Conservation (phyloP, 2,113 vertebrate species). For the Forbesichthys papilliferus region DNA sequence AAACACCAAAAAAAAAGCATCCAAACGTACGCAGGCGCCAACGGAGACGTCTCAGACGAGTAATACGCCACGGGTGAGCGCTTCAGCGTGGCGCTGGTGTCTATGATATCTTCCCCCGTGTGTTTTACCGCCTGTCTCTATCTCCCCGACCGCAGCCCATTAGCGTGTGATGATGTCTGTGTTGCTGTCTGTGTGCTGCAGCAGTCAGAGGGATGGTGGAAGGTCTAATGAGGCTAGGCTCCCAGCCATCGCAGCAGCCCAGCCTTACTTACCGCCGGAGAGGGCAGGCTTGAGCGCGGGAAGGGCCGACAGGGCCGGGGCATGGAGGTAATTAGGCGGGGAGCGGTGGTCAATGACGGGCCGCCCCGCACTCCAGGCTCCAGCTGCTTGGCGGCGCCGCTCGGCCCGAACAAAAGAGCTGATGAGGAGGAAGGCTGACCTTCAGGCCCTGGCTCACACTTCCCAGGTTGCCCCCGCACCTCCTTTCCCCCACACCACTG, state of each 20-base stretch:
- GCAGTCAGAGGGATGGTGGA: constrained; percentile 62
- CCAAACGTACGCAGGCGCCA: not conserved
- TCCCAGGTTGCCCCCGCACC: constrained; percentile 55
- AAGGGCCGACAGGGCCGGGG: constrained; percentile 46
- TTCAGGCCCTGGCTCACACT: constrained; percentile 71
- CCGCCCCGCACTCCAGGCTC: constrained; percentile 52
- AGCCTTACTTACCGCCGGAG: constrained; percentile 74
- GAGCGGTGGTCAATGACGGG: constrained; percentile 75
- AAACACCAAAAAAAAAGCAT: no score
- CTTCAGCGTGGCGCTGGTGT: constrained; percentile 16
- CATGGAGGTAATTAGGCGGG: constrained; percentile 75
- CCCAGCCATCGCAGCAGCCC: constrained; percentile 64
- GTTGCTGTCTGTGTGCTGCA: constrained; percentile 44
- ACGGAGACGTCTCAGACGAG: constrained; percentile 27
- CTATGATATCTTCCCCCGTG: constrained; percentile 42
- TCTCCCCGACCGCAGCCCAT: constrained; percentile 37
- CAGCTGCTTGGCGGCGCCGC: constrained; percentile 58
- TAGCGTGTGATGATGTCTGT: constrained; percentile 45
- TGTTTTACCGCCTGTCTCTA: constrained; percentile 49
- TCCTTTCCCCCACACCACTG: no score
- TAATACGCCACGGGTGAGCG: constrained; percentile 27
- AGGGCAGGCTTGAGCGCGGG: constrained; percentile 57
- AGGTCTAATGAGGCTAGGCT: constrained; percentile 74
- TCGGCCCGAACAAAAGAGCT: constrained; percentile 63
- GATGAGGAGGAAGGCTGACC: constrained; percentile 71